A percentile compares a stretch with the other conserved stretches of the same genome.
Conservation (phyloP, 2,888 invertebrate genomes). For the Lasioglossum morio region DNA sequence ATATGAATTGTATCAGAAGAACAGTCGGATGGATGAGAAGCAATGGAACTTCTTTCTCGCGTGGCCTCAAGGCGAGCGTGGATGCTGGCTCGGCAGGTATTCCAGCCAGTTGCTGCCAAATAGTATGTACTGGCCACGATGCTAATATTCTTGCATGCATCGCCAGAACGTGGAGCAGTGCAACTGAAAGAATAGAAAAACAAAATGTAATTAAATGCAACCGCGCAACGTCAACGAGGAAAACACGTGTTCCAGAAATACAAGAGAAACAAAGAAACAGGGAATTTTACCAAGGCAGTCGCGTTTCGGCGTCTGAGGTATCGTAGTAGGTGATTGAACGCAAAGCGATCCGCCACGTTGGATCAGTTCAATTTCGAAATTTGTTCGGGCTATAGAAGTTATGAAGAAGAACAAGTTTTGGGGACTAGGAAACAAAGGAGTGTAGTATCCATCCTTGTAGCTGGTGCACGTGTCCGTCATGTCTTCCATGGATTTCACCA, state of each 20-base stretch:
- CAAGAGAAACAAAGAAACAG: background rate
- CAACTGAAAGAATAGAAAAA: slow-evolving; percentile 88
- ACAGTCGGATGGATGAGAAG: slow-evolving; percentile 94
- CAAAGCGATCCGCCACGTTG: slow-evolving; percentile 94
- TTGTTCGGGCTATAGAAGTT: slow-evolving; percentile 94
- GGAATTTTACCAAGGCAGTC: slow-evolving; percentile 90
- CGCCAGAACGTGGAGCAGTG: slow-evolving; percentile 94
- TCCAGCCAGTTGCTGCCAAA: slow-evolving; percentile 87
- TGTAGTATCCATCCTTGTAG: slow-evolving; percentile 90
- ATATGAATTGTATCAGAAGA: slow-evolving; percentile 93
- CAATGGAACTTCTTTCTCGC: slow-evolving; percentile 90
- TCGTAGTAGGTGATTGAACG: slow-evolving; percentile 84
- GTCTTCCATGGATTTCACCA: slow-evolving; percentile 97
- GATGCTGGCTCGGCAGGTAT: slow-evolving; percentile 72
- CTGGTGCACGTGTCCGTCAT: slow-evolving; percentile 94
- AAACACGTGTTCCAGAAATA: background rate
- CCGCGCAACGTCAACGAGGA: background rate
- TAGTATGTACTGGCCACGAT: slow-evolving; percentile 87
- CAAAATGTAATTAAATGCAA: background rate
- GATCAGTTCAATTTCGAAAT: slow-evolving; percentile 96
- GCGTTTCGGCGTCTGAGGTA: slow-evolving; percentile 90
- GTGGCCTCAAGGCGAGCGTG: slow-evolving; percentile 82
- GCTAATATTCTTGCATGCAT: slow-evolving; percentile 92
- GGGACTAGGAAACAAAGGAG: slow-evolving; percentile 86
- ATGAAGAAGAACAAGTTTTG: slow-evolving; percentile 95